Evolutionary conservation across 2,113 vertebrate species (phyloP), one percentile per base, ranked within the genome.

Genomic region (Halcyon malimbica): DNA sequence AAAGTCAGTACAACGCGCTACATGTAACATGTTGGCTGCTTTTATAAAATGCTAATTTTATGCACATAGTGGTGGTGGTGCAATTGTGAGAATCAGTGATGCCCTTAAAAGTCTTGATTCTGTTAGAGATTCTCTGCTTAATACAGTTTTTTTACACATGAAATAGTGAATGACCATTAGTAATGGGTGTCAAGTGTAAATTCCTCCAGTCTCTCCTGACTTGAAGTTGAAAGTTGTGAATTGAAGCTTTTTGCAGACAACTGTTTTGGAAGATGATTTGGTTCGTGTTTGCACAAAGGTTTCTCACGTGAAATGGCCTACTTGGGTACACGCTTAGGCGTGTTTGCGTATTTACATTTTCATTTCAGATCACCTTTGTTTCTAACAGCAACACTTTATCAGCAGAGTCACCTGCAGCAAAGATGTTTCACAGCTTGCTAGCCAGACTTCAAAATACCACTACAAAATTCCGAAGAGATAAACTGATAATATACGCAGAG

Each of bases 61-160:
- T 21, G 48, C 1, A 0, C 0, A 0, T 21, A 4, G 5, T 2
- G 2, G 39, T 48, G 14, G 9, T 50, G n/a, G 12, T 29, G 19
- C 19, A 68, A 20, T 13, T 76, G 13, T 14, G 12, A 29, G 33
- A 78, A 13, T 68, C 4, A 12, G 5, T 13, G 16, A 13, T 64
- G 19, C 42, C 24, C 25, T 37, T 63, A 37, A 26, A 35, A 35
- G 35, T 35, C 35, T 35, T 79, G 25, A 54, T 17, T 42, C 18
- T 5, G 10, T 67, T 33, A 57, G 13, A 41, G 19, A 60, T 28
- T 53, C 19, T 29, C 39, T 75, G 19, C n/a, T 50, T 44, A 67
- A 21, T 10, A 46, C 18, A 54, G 21, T 17, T 25, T 73, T 73
- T 74, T 53, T 35, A 26, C 25, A 31, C 2, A 54, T 53, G 12